These are phyloP conservation scores for Xylophagus ater DNA, from an alignment of 2,888 invertebrate species.

Conservation along the genomic window DNA sequence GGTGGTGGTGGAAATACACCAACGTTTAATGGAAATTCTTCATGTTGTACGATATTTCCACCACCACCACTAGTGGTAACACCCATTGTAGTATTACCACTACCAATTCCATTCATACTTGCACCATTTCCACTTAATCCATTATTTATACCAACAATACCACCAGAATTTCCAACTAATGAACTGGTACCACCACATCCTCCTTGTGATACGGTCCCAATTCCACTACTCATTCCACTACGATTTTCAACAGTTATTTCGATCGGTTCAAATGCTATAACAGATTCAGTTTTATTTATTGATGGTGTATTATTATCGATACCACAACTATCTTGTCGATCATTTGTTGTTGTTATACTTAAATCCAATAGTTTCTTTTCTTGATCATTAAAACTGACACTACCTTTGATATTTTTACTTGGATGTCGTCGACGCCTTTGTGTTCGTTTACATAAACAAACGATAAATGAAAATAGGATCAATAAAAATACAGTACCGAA, in stretches of 20 bases:
- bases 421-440: constrained; percentile 44
- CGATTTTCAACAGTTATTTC: constrained; percentile 49
- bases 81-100: too few species aligned
- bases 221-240: constrained; percentile 21
- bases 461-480: constrained; percentile 49
- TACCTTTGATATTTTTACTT: constrained; percentile 61
- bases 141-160: constrained; percentile 3
- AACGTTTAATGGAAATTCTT: constrained; percentile 41
- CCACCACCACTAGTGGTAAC: constrained; percentile 8
- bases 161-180: not conserved
- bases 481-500: constrained; percentile 53
- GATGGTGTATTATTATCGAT: constrained; percentile 51
- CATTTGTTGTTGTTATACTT: constrained; percentile 60
- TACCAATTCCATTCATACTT: not conserved
- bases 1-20: constrained; percentile 45
- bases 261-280: constrained; percentile 48
- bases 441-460: constrained; percentile 43
- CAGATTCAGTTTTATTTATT: constrained; percentile 39
- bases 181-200: constrained; percentile 8
- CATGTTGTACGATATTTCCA: constrained; percentile 15
- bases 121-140: constrained; percentile 1
- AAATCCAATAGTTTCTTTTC: constrained; percentile 77
- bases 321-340: constrained; percentile 50
- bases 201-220: constrained; percentile 22
- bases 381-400: constrained; percentile 76